Evolutionary conservation across 2,113 vertebrate species (phyloP).

Genomic region (Circaetus gallicus): DNA sequence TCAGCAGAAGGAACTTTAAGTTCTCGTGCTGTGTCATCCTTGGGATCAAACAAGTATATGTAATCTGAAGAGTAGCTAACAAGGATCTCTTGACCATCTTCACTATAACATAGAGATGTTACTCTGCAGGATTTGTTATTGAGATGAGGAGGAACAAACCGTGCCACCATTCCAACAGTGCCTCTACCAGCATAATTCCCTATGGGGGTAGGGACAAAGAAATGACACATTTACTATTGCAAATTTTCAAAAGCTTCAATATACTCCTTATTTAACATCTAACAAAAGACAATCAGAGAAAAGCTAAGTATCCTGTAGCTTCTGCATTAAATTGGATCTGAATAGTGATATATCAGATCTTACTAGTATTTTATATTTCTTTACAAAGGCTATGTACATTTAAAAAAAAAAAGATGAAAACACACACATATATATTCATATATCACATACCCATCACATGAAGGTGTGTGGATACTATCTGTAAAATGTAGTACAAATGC

Average conservation of each 20-base stretch:
- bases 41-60: conserved; percentile 96
- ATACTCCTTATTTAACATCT: neutral
- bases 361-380: neutral
- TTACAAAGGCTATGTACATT: neutral
- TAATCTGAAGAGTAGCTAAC: conserved; percentile 99
- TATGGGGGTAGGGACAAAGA: neutral
- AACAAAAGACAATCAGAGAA: neutral
- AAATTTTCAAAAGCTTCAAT: neutral
- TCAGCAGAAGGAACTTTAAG: conserved; percentile 92
- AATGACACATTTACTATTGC: neutral
- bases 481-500: neutral
- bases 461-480: neutral
- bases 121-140: conserved; percentile 95
- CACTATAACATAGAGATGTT: conserved; percentile 96
- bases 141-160: conserved; percentile 93
- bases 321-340: neutral
- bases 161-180: conserved; percentile 93
- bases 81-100: conserved; percentile 94
- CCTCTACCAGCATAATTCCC: conserved; percentile 93
- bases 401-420: neutral
- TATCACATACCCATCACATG: neutral
- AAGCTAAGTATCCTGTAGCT: neutral
- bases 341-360: neutral
- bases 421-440: neutral
- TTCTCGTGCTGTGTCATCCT: conserved; percentile 92